phyloP scores from a whole-genome alignment of 2,888 invertebrate genomes.

The Callyntrura guangdongensis region DNA sequence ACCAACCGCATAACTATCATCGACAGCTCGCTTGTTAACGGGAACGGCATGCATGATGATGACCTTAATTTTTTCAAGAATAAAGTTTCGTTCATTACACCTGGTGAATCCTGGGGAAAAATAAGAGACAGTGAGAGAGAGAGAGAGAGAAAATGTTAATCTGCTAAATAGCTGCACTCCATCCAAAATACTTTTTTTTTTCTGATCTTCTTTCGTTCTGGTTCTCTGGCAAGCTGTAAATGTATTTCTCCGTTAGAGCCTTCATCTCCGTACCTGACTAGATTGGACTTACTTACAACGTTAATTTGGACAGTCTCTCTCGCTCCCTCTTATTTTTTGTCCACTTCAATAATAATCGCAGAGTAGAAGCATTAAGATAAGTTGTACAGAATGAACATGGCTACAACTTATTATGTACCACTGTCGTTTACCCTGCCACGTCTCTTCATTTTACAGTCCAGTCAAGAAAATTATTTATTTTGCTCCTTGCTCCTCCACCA shows the following conservation, averaged over 20 bases:
- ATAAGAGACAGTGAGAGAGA: background rate
- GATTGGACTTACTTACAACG: background rate
- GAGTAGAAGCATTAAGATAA: too few species aligned
- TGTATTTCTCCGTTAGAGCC: too few species aligned
- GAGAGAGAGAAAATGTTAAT: conserved; percentile 1
- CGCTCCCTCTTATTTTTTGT: background rate
- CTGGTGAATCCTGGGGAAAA: too few species aligned
- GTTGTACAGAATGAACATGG: background rate
- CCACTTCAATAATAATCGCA: conserved; percentile 31
- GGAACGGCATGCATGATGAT: background rate
- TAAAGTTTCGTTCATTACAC: background rate
- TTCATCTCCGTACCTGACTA: background rate
- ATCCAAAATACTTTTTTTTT: background rate
- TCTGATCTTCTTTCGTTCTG: background rate
- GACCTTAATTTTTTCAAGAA: conserved; percentile 29
- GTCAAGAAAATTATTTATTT: conserved; percentile 51
- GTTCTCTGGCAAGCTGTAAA: too few species aligned
- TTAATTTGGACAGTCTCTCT: background rate
- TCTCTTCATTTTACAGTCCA: background rate
- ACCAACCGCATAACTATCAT: too few species aligned
- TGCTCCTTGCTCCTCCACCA: conserved; percentile 48
- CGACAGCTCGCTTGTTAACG: too few species aligned
- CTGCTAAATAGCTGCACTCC: background rate
- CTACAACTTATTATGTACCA: background rate
- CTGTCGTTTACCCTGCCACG: background rate